Evolutionary conservation across 2,113 vertebrate species (phyloP), one percentile per base, ranked within the genome.

Genomic region (Oryzias curvinotus): DNA sequence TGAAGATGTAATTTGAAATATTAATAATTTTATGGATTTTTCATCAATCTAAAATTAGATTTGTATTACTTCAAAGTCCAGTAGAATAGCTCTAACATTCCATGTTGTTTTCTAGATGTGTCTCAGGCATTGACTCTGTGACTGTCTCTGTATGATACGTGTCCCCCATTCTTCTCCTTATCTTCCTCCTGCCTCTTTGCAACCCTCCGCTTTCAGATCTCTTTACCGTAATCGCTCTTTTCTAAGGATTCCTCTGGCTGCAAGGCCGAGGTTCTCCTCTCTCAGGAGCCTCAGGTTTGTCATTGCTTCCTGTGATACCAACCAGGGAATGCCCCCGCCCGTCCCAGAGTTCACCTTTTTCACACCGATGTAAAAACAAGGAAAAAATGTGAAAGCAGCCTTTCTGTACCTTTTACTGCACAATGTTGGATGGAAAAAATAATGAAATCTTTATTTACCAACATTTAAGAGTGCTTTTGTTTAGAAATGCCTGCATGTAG

Each of bases 251-350:
- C 94, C 94, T 90, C 89, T 94, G 93, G 94, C 93, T 90, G 73
- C 94, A 90, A 94, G 95, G 93, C 96, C 95, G 92, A 95, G 93
- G 93, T 97, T 97, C 94, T 97, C 93, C 89, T 98, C 96, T 85
- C 94, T 97, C 93, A 96, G 96, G 93, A 96, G 94, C 93, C 93
- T 98, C 93, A 96, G 95, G 96, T 97, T 96, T 87, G 93, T 94
- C 85, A 21, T 70, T 23, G 17, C 51, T 91, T 90, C 41, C 2
- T 85, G 84, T 88, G 75, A 71, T 71, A 49, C 51, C 65, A 67
- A 68, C 58, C 71, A 82, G 57, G 71, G 77, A 80, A 85, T 80
- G 79, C 57, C 60, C 46, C 36, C 41, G 42, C 19, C 18, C 14
- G 16, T 52, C 52, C 62, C 30, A 5, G 23, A 67, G 19, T 57